Conservation (phyloP, 2,888 invertebrate species). For the Agriopis leucophaearia region DNA sequence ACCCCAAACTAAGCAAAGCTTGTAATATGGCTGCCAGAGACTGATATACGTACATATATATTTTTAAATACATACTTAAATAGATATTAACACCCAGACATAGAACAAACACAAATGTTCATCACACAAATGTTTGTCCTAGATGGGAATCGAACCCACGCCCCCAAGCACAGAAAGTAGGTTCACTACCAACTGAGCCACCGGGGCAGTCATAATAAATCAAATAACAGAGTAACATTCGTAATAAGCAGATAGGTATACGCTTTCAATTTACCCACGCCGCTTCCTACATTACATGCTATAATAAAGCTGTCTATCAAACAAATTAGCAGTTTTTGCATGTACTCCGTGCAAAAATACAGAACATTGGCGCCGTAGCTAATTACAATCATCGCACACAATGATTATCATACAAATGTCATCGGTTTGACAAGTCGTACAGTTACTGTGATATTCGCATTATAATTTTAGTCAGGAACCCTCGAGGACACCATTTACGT, state of each 20-base stretch:
- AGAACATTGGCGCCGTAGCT: slow-evolving; percentile 37
- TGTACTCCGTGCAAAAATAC: slow-evolving; percentile 15
- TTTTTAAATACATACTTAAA: too few relatives aligned
- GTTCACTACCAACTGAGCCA: too few relatives aligned
- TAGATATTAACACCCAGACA: too few relatives aligned
- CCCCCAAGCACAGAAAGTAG: too few relatives aligned
- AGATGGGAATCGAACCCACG: too few relatives aligned
- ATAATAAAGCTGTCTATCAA: slow-evolving; percentile 29
- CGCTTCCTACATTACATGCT: slow-evolving; percentile 1
- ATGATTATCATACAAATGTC: slow-evolving; percentile 47
- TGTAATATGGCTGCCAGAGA: too few relatives aligned
- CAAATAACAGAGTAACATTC: neutral
- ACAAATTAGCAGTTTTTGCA: slow-evolving; percentile 24
- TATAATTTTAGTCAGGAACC: slow-evolving; percentile 40
- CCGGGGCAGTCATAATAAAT: neutral
- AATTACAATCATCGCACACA: slow-evolving; percentile 43
- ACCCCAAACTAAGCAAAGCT: too few relatives aligned
- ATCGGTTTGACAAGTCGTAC: slow-evolving; percentile 40
- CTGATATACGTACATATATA: too few relatives aligned
- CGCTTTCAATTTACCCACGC: slow-evolving; percentile 3
- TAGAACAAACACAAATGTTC: too few relatives aligned
- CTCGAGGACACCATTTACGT: slow-evolving; percentile 45
- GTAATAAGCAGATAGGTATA: neutral
- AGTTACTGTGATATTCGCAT: slow-evolving; percentile 33
- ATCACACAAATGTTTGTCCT: too few relatives aligned